phyloP scores from a whole-genome alignment of 1,140 invertebrate genomes.

The Eriocheir sinensis region DNA sequence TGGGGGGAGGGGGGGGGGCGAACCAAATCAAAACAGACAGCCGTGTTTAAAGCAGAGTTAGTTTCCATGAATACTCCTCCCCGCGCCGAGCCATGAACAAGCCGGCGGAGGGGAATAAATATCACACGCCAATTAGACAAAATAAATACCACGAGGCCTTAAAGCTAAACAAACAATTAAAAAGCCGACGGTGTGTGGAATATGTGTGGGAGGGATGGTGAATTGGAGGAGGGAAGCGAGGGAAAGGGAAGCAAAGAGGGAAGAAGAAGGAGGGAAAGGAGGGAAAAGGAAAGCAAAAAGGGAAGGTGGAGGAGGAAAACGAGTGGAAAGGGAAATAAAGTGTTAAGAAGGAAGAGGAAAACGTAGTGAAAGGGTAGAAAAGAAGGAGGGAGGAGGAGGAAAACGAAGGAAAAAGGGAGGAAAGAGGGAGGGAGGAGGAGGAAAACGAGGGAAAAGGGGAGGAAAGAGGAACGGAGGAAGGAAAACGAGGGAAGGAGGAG shows the following conservation, averaged over 20 bases:
- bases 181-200: background rate
- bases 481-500: background rate
- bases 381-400: background rate
- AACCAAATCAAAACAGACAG: background rate
- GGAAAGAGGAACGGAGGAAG: background rate
- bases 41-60: too few relatives aligned
- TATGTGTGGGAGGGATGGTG: background rate
- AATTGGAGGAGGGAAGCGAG: background rate
- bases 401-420: background rate
- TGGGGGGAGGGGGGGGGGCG: background rate
- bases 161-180: conserved; percentile 26
- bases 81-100: background rate
- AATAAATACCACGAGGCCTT: conserved; percentile 25
- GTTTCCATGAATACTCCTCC: background rate
- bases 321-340: background rate
- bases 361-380: background rate
- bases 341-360: background rate
- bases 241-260: background rate
- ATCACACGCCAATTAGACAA: background rate
- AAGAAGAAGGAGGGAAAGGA: too few relatives aligned
- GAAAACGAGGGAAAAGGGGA: background rate
- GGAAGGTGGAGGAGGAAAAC: too few relatives aligned
- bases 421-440: background rate
- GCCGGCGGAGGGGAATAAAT: too few relatives aligned
- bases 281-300: too few relatives aligned